Evolutionary conservation across 2,888 invertebrate species (phyloP).

Genomic region (Thelaira solivaga): DNA sequence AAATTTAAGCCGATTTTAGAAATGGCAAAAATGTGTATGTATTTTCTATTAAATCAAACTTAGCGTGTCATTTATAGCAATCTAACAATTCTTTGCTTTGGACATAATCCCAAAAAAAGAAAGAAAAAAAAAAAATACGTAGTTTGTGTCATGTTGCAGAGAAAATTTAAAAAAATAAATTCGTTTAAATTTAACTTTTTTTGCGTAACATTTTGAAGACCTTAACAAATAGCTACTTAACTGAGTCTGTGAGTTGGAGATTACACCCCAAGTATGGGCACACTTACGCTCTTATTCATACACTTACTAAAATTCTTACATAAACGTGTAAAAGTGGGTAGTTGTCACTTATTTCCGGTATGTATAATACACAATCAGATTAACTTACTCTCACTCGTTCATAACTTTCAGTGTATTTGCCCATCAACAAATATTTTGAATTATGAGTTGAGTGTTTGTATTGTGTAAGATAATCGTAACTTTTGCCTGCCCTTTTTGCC

Average conservation of each 20-base stretch:
- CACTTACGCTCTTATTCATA: too few species aligned
- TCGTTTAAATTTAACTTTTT: background rate
- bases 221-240: slow-evolving; percentile 9
- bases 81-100: background rate
- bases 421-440: slow-evolving; percentile 14
- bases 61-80: background rate
- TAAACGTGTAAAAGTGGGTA: background rate
- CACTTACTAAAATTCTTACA: too few species aligned
- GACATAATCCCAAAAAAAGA: slow-evolving; percentile 2
- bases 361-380: too few species aligned
- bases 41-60: background rate
- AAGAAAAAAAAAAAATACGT: slow-evolving; percentile 2
- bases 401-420: background rate
- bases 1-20: slow-evolving; percentile 23
- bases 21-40: too few species aligned
- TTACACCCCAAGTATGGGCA: too few species aligned
- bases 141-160: background rate
- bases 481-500: background rate
- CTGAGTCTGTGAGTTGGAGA: background rate
- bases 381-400: too few species aligned
- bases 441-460: slow-evolving; percentile 36
- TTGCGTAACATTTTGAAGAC: background rate
- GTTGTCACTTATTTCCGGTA: slow-evolving; percentile 49
- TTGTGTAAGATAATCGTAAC: background rate
- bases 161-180: too few species aligned